phyloP scores from a whole-genome alignment of 2,888 invertebrate genomes.

The Craniophora ligustri region DNA sequence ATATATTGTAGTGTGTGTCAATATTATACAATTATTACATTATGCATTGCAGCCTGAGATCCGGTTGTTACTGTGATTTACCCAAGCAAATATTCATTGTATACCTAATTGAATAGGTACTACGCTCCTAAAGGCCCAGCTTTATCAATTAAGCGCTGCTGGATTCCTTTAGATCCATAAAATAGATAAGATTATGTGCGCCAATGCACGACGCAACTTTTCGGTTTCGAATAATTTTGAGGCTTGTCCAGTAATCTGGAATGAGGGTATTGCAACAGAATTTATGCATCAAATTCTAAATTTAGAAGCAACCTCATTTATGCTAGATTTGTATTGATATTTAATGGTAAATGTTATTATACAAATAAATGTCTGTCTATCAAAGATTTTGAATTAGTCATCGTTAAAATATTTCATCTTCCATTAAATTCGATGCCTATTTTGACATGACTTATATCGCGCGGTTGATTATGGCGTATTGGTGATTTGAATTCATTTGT shows the following conservation, averaged over 20 bases:
- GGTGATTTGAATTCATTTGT: no score
- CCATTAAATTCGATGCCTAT: slow-evolving; percentile 18
- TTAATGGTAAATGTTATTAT: slow-evolving; percentile 16
- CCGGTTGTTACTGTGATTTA: no score
- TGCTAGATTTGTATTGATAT: slow-evolving; percentile 22
- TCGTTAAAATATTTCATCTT: slow-evolving; percentile 20
- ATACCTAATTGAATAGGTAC: background rate
- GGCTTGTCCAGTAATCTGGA: slow-evolving; percentile 6
- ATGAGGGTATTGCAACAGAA: slow-evolving; percentile 9
- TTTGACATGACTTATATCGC: slow-evolving; percentile 13
- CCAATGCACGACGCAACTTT: background rate
- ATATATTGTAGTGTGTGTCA: no score
- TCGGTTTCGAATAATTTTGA: slow-evolving; percentile 6
- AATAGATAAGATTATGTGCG: background rate
- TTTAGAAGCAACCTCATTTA: slow-evolving; percentile 11
- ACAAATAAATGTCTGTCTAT: slow-evolving; percentile 31
- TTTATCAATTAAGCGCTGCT: background rate
- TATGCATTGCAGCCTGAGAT: no score
- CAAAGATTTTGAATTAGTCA: slow-evolving; percentile 32
- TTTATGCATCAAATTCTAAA: slow-evolving; percentile 28
- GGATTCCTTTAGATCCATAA: background rate
- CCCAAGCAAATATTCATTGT: background rate
- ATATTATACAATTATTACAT: no score
- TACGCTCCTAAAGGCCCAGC: background rate
- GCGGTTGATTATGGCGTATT: no score